Conservation (phyloP, 2,113 vertebrate species). For the Ondatra zibethicus region DNA sequence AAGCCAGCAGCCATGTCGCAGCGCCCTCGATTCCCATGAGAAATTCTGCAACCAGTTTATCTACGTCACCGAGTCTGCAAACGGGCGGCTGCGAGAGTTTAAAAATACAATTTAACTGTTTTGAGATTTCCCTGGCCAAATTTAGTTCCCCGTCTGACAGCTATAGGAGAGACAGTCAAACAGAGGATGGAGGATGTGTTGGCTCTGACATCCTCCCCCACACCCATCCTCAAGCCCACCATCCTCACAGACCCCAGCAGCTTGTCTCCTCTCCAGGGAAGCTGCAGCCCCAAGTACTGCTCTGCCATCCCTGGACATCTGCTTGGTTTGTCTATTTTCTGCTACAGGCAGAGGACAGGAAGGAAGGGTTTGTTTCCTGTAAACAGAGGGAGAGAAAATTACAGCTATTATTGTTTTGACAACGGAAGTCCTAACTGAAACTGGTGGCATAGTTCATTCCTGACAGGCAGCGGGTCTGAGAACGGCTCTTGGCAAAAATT, state of each 20-base stretch:
- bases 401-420: constrained; percentile 88
- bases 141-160: constrained; percentile 84
- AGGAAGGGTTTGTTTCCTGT: constrained; percentile 88
- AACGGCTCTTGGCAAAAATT: constrained; percentile 58
- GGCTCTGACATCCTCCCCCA: neutral
- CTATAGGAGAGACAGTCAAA: constrained; percentile 70
- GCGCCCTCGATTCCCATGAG: constrained; percentile 90
- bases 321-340: constrained; percentile 85
- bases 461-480: constrained; percentile 73
- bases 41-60: constrained; percentile 82
- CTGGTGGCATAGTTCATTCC: constrained; percentile 72
- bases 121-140: constrained; percentile 88
- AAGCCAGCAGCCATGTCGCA: constrained; percentile 4
- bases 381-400: constrained; percentile 87
- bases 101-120: constrained; percentile 83
- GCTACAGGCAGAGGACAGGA: constrained; percentile 83
- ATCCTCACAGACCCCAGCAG: neutral
- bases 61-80: constrained; percentile 82
- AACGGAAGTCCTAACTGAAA: constrained; percentile 81
- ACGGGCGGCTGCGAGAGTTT: constrained; percentile 79
- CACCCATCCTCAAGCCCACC: neutral
- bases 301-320: constrained; percentile 78
- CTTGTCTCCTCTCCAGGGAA: constrained; percentile 62
- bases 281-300: constrained; percentile 50
- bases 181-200: constrained; percentile 63